Percentiles rank a stretch among this genome's conserved stretches.
phyloP scores from a whole-genome alignment of 2,888 invertebrate species.

The Acleris laterana region DNA sequence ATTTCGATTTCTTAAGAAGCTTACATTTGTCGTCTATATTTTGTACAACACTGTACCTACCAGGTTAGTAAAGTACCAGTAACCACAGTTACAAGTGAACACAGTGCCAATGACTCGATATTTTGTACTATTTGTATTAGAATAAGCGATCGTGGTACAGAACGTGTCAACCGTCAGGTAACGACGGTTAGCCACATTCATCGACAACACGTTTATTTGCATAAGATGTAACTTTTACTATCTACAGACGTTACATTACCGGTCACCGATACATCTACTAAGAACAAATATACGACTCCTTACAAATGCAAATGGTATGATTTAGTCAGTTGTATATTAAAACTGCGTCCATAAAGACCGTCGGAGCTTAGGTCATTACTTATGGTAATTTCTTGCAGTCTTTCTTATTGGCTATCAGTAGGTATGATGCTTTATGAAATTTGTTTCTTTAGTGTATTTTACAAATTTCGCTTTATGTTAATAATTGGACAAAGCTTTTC shows the following conservation, averaged over 20 bases:
- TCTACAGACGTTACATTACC: slow-evolving; percentile 43
- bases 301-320: slow-evolving; percentile 28
- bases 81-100: slow-evolving; percentile 2
- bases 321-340: slow-evolving; percentile 32
- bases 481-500: too few species aligned
- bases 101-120: too few species aligned
- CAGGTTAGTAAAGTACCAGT: background rate
- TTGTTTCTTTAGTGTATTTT: too few species aligned
- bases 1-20: too few species aligned
- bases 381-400: slow-evolving; percentile 27
- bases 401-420: slow-evolving; percentile 12
- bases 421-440: too few species aligned
- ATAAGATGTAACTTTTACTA: slow-evolving; percentile 68
- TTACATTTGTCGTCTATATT: too few species aligned
- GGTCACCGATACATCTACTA: slow-evolving; percentile 26
- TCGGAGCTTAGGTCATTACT: slow-evolving; percentile 28
- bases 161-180: background rate
- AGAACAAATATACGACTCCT: slow-evolving; percentile 19
- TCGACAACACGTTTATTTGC: slow-evolving; percentile 72
- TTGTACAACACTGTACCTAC: too few species aligned
- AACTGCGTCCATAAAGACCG: slow-evolving; percentile 25
- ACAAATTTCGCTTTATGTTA: too few species aligned
- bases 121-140: too few species aligned
- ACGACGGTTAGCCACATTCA: slow-evolving; percentile 45
- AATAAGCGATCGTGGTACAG: too few species aligned